These are phyloP conservation scores for Epistrophe eligans DNA, from an alignment of 2,888 invertebrate genomes.

Conservation along the genomic window DNA sequence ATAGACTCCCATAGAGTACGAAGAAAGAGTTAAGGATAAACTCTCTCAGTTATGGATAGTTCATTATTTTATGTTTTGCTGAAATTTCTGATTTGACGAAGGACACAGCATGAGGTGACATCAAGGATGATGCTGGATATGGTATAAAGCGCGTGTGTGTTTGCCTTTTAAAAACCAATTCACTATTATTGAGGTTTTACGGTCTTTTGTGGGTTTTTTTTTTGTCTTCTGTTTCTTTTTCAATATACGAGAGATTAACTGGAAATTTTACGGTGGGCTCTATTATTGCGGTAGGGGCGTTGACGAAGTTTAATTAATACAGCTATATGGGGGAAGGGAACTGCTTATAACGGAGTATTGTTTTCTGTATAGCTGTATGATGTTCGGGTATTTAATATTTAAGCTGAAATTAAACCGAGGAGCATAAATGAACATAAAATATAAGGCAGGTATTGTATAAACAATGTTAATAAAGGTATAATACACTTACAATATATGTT, in stretches of 20 bases:
- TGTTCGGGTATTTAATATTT: not conserved
- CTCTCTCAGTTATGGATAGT: slow-evolving; percentile 29
- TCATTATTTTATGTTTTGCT: slow-evolving; percentile 27
- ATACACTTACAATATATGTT: not conserved
- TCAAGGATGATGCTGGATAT: slow-evolving; percentile 30
- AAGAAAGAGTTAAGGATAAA: slow-evolving; percentile 65
- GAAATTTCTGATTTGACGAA: slow-evolving; percentile 35
- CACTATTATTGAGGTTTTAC: slow-evolving; percentile 75
- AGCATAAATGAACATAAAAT: not conserved
- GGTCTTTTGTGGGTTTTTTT: slow-evolving; percentile 59
- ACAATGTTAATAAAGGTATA: not conserved
- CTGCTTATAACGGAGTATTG: slow-evolving; percentile 40
- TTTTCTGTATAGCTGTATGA: not conserved
- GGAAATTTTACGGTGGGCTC: slow-evolving; percentile 67
- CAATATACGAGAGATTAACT: slow-evolving; percentile 61
- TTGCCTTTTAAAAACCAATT: slow-evolving; percentile 72
- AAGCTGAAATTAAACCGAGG: slow-evolving; percentile 9
- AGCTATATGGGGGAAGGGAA: slow-evolving; percentile 65
- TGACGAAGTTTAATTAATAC: slow-evolving; percentile 82
- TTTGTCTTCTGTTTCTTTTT: slow-evolving; percentile 21
- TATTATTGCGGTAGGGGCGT: slow-evolving; percentile 78
- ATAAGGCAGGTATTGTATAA: not conserved
- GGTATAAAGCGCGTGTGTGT: slow-evolving; percentile 57
- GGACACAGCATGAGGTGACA: slow-evolving; percentile 58
- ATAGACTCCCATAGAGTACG: slow-evolving; percentile 66